phyloP scores from a whole-genome alignment of 1,140 invertebrate genomes.

The Sycobia sp. region DNA sequence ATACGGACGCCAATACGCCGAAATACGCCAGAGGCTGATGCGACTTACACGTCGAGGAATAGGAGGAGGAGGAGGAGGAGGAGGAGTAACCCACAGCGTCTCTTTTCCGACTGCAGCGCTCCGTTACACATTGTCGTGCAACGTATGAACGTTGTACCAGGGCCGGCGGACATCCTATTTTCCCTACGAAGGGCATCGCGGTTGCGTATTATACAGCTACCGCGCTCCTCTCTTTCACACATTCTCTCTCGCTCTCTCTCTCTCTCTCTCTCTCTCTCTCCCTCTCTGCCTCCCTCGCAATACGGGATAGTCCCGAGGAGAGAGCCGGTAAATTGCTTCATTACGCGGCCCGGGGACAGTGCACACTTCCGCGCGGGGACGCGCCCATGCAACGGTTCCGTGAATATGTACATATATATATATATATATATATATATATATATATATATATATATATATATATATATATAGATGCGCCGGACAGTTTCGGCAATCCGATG shows the following conservation, averaged over 20 bases:
- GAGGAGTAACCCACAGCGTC: no score
- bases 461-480: slow-evolving; percentile 41
- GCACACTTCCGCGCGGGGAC: slow-evolving; percentile 42
- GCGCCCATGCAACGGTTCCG: no score
- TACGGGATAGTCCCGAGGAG: not conserved
- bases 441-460: slow-evolving; percentile 31
- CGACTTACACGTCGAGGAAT: no score
- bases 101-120: no score
- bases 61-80: no score
- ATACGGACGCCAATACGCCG: no score
- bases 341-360: slow-evolving; percentile 44
- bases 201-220: no score
- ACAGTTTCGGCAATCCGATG: slow-evolving; percentile 51
- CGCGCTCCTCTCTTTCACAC: not conserved
- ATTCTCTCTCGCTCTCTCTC: slow-evolving; percentile 4
- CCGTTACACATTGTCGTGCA: no score
- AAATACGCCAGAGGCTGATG: no score
- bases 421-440: slow-evolving; percentile 38
- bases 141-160: no score
- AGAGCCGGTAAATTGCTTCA: slow-evolving; percentile 48
- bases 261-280: not conserved
- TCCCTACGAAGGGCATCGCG: no score
- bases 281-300: not conserved
- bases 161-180: no score
- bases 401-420: slow-evolving; percentile 43